phyloP scores from a whole-genome alignment of 2,888 invertebrate genomes.

The Rapana venosa region DNA sequence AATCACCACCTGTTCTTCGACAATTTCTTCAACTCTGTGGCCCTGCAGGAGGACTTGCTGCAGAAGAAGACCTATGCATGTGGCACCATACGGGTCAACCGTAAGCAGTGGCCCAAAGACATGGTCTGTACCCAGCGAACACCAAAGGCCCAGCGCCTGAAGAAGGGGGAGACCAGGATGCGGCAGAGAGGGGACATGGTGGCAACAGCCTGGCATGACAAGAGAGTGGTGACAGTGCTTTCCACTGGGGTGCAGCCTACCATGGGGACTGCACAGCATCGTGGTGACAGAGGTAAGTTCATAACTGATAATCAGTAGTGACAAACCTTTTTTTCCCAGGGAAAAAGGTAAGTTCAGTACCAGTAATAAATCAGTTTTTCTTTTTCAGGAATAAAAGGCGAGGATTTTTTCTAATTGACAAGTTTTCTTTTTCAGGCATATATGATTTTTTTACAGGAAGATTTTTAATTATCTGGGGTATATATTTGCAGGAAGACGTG shows the following conservation, averaged over 20 bases:
- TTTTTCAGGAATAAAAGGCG: too few relatives aligned
- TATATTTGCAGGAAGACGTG: too few relatives aligned
- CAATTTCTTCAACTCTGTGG: constrained; percentile 35
- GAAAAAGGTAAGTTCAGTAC: too few relatives aligned
- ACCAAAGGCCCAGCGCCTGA: neutral
- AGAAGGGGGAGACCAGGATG: neutral
- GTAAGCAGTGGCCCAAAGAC: constrained; percentile 46
- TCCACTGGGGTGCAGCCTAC: constrained; percentile 38
- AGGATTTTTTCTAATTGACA: too few relatives aligned
- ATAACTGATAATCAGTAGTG: too few relatives aligned
- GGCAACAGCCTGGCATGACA: constrained; percentile 45
- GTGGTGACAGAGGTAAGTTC: neutral
- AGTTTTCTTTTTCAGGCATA: too few relatives aligned
- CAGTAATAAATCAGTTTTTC: too few relatives aligned
- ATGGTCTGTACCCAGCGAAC: constrained; percentile 3
- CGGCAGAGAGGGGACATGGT: constrained; percentile 44
- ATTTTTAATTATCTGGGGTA: too few relatives aligned
- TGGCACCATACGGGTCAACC: constrained; percentile 41
- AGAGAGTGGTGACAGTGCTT: constrained; percentile 40
- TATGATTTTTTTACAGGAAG: too few relatives aligned
- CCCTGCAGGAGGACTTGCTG: constrained; percentile 30
- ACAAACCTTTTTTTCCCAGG: too few relatives aligned
- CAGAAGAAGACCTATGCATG: constrained; percentile 39
- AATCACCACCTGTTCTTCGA: constrained; percentile 32
- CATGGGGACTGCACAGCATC: constrained; percentile 9